Percentiles rank a stretch among this genome's conserved stretches.
Evolutionary conservation across 2,797 vertebrate genomes (phyloP).

Genomic region (Adrianichthys oophorus): DNA sequence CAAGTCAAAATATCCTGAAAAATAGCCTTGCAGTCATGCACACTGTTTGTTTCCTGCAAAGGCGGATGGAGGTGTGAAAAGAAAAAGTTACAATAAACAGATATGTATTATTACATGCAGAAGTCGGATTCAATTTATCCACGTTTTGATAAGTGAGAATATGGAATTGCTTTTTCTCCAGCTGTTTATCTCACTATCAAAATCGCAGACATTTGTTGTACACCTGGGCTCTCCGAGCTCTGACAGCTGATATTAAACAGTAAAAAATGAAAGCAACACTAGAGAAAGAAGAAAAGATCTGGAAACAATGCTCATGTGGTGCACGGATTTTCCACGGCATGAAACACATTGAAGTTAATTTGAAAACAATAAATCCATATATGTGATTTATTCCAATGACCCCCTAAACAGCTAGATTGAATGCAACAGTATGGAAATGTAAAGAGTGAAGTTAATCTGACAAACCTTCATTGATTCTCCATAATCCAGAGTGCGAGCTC

Average conservation of each 20-base stretch:
- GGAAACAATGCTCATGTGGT: not conserved
- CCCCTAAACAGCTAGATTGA: not conserved
- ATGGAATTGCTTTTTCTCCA: not conserved
- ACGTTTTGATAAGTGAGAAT: no score
- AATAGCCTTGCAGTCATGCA: not conserved
- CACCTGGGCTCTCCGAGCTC: not conserved
- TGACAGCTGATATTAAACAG: slow-evolving; percentile 8
- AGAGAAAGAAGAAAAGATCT: not conserved
- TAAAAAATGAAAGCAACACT: slow-evolving; percentile 1
- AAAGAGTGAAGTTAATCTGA: not conserved
- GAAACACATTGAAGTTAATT: not conserved
- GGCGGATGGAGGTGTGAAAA: slow-evolving; percentile 4
- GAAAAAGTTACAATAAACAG: slow-evolving; percentile 4
- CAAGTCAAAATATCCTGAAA: slow-evolving; percentile 8
- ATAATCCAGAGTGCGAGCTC: slow-evolving; percentile 82
- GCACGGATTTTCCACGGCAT: not conserved
- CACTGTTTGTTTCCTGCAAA: slow-evolving; percentile 4
- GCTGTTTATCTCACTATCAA: not conserved
- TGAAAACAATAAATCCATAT: not conserved
- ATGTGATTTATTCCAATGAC: not conserved
- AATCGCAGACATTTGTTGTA: not conserved
- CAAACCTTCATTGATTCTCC: slow-evolving; percentile 83
- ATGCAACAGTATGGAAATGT: no score
- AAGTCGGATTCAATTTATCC: no score
- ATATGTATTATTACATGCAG: not conserved